Evolutionary conservation across 2,113 vertebrate species (phyloP).

Genomic region (Petrocephalus microphthalmus): DNA sequence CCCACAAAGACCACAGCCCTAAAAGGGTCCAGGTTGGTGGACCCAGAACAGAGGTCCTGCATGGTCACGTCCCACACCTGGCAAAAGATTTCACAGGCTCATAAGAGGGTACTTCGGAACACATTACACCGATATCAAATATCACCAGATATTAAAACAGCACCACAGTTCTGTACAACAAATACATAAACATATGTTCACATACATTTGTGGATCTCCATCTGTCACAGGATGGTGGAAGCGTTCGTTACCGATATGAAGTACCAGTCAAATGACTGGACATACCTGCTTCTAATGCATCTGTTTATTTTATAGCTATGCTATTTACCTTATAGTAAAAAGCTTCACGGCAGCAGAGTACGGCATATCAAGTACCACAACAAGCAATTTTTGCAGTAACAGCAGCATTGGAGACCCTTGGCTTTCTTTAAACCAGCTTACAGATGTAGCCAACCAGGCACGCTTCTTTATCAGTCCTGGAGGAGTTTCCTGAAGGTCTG

Average conservation of each 20-base stretch:
- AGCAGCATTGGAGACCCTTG: too few species aligned
- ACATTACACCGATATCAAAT: background rate
- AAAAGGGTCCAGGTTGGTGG: slow-evolving; percentile 67
- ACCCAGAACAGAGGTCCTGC: slow-evolving; percentile 75
- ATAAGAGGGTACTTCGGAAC: background rate
- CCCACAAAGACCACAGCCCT: slow-evolving; percentile 80
- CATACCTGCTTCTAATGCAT: background rate
- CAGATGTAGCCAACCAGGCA: background rate
- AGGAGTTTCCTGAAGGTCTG: background rate
- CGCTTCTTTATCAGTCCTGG: background rate
- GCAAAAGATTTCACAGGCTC: background rate
- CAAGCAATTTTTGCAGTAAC: too few species aligned
- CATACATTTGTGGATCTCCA: background rate
- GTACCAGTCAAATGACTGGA: background rate
- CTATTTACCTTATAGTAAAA: background rate
- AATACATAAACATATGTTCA: background rate
- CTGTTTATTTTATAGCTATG: background rate
- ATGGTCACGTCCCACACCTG: slow-evolving; percentile 94
- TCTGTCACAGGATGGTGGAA: background rate
- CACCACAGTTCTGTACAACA: background rate
- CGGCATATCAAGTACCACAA: background rate
- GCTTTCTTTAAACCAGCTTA: too few species aligned
- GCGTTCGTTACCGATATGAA: background rate
- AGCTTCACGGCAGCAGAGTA: background rate
- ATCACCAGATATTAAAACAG: background rate